phyloP scores from a whole-genome alignment of 2,797 vertebrate genomes.

The Sebastes steindachneri region DNA sequence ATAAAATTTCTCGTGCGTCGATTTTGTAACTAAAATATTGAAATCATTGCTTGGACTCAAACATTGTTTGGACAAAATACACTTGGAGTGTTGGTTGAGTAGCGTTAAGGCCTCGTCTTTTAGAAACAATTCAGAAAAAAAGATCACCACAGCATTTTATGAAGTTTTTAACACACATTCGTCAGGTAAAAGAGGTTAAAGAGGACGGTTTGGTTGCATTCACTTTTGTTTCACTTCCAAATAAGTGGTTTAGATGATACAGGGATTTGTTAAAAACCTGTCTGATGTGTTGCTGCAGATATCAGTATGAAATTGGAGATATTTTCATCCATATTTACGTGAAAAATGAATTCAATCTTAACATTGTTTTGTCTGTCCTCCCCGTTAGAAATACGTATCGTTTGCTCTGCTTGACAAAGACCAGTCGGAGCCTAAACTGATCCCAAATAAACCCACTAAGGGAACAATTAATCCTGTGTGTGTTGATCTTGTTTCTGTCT shows the following conservation, averaged over 20 bases:
- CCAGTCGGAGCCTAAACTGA: background rate
- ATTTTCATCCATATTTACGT: background rate
- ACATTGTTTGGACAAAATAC: no score
- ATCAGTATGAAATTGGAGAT: background rate
- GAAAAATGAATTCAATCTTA: background rate
- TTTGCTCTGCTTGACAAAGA: slow-evolving; percentile 8
- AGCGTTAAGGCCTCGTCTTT: no score
- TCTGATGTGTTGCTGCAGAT: background rate
- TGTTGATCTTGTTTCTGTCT: slow-evolving; percentile 30
- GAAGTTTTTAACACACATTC: no score
- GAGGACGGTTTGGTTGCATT: no score
- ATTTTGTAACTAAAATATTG: no score
- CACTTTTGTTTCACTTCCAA: no score
- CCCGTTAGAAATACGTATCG: background rate
- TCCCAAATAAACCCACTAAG: slow-evolving; percentile 12
- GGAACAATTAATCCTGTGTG: slow-evolving; percentile 18
- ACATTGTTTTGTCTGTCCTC: background rate
- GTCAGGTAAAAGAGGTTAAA: no score
- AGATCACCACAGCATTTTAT: no score
- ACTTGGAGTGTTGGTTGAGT: no score
- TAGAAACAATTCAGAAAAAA: no score
- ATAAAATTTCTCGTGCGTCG: no score
- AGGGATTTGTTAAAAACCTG: background rate
- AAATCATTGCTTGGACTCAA: no score
- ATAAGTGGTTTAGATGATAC: background rate